phyloP scores from a whole-genome alignment of 2,888 invertebrate genomes.

The Axea sp. region DNA sequence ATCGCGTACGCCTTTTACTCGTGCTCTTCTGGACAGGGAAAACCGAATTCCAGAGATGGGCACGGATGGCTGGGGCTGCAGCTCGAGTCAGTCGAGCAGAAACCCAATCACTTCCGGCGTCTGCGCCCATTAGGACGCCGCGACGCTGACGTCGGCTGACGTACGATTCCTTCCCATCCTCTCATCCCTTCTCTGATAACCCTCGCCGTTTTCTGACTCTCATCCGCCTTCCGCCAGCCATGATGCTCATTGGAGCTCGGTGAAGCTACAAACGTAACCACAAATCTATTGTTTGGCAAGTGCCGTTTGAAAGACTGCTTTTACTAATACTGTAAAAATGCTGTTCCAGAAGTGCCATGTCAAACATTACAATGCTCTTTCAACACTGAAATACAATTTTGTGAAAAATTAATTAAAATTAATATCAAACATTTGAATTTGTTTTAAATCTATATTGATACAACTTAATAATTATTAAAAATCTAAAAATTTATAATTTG shows the following conservation, averaged over 20 bases:
- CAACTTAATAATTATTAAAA: no score
- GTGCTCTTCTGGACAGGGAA: slow-evolving; percentile 65
- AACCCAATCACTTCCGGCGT: slow-evolving; percentile 83
- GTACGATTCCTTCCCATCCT: slow-evolving; percentile 69
- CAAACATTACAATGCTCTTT: no score
- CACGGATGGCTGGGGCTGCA: slow-evolving; percentile 67
- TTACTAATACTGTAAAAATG: slow-evolving; percentile 70
- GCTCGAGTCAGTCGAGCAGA: slow-evolving; percentile 80
- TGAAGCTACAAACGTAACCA: slow-evolving; percentile 73
- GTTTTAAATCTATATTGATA: no score
- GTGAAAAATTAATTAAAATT: no score
- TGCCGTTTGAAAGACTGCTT: slow-evolving; percentile 72
- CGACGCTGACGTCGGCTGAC: slow-evolving; percentile 80
- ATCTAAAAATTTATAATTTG: no score
- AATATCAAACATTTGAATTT: no score
- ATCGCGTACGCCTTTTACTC: slow-evolving; percentile 65
- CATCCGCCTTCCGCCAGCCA: slow-evolving; percentile 42
- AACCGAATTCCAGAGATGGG: slow-evolving; percentile 64
- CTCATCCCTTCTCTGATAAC: slow-evolving; percentile 53
- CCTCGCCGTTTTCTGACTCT: slow-evolving; percentile 61
- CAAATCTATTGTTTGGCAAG: slow-evolving; percentile 77
- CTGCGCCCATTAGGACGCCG: slow-evolving; percentile 81
- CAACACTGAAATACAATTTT: no score
- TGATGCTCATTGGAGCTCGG: slow-evolving; percentile 65
- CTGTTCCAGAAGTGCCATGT: no score